Evolutionary conservation across 2,113 vertebrate species (phyloP), one percentile per base, ranked within the genome.

Genomic region (Epinephelus lanceolatus): DNA sequence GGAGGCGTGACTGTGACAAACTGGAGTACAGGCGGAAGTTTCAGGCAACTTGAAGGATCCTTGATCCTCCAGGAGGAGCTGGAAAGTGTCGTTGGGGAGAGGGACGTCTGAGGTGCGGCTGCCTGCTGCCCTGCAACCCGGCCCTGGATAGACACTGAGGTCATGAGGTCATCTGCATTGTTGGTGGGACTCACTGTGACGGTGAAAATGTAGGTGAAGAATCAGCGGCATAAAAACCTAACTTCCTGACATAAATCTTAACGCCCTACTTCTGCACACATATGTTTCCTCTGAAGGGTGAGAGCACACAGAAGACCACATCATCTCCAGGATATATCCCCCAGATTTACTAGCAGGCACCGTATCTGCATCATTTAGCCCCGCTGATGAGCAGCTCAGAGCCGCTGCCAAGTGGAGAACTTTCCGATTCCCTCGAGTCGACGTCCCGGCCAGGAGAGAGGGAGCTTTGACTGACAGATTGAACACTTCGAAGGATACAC

Each of bases 401-500:
- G 8, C 1, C 1, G 12, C 30, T 42, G 84, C 62, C 78, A 84
- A 69, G 30, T 13, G 2, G 6, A 61, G 47, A 83, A 88, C 69
- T 77, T 88, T 88, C 78, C 78, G 23, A 51, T 52, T 79, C 33
- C 19, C 25, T 53, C 2, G 7, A 40, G 53, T 21, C 1, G 3
- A 30, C 42, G 52, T 80, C 65, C 52, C 49, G 47, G 86, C 67
- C 81, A 67, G 81, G 45, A 80, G 11, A 13, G 19, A 37, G 42
- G 25, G 19, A 33, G 45, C 47, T 57, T 49, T 89, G 84, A 91
- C 78, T 81, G 89, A 87, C 84, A 80, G 56, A n/a, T 42, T 76
- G 73, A 81, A 79, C 55, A 75, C 63, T 78, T 78, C 14, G 17
- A 74, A 71, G 55, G 86, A 78, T 79, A 66, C 49, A 60, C 27